A percentile compares a stretch with the other conserved stretches of the same genome.
phyloP scores from a whole-genome alignment of 2,113 vertebrate species.

The Danionella cerebrum region DNA sequence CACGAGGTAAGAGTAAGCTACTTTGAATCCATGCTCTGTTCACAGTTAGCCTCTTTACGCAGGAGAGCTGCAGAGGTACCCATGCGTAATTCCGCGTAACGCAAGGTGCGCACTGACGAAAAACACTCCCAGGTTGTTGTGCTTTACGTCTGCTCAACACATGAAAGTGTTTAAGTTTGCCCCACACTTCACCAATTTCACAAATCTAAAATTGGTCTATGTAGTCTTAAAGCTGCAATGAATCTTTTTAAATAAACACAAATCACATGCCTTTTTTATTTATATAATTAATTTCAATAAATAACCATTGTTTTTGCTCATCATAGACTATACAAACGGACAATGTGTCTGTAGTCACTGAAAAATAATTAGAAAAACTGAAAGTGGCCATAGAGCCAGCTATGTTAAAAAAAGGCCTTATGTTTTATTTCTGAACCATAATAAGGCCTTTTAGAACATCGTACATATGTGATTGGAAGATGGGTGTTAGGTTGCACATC shows the following conservation, averaged over 20 bases:
- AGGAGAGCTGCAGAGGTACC: not conserved
- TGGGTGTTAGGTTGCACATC: too few species aligned
- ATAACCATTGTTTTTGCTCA: too few species aligned
- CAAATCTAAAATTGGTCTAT: not conserved
- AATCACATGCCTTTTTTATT: too few species aligned
- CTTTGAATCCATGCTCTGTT: not conserved
- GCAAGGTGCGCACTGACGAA: not conserved
- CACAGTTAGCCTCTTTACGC: not conserved
- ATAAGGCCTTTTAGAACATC: too few species aligned
- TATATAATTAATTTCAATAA: too few species aligned
- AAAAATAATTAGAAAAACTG: too few species aligned
- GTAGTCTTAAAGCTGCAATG: not conserved
- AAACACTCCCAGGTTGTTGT: not conserved
- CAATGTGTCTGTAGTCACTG: too few species aligned
- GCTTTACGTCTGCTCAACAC: not conserved
- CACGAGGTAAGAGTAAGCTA: constrained; percentile 52
- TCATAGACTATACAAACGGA: too few species aligned
- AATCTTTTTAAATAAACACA: not conserved
- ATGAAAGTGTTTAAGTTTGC: not conserved
- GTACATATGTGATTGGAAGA: too few species aligned
- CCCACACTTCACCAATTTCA: not conserved
- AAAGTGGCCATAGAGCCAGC: too few species aligned
- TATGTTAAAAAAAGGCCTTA: too few species aligned
- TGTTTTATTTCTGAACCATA: too few species aligned
- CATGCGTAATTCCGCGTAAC: constrained; percentile 4